Base-by-base conservation (phyloP, 2,797 vertebrate genomes). In the Alfaro cultratus region DNA sequence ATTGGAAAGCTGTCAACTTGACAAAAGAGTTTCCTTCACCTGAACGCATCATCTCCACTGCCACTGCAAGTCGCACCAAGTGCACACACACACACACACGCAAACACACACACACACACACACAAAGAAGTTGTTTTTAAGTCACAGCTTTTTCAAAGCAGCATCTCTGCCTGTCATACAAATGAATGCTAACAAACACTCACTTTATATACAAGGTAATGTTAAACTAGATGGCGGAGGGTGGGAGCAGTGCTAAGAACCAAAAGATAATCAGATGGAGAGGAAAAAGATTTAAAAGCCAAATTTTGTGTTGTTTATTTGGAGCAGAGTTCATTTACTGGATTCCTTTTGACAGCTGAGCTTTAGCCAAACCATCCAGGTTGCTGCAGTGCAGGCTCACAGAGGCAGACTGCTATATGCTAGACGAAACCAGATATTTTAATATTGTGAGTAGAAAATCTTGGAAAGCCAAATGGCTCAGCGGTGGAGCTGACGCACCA, bases 11-110 rank as follows among this genome's bases (percentile, higher is more conserved):
- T 71, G 68, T 71, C 68, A 71, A 16, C 41, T 45, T 71, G 68
- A 71, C 68, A 71, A 71, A 71, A 71, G 68, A 71, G 68, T 45
- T 71, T 71, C 41, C 41, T 71, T 46, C 43, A 71, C 68, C 68
- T 71, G 41, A 71, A 71, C n/a, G 41, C 41, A 71, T 71, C 68
- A 45, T 71, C 26, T 45, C 26, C 43, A 71, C 68, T 45, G 68
- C n/a, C 43, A 16, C 41, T 45, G 26, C 26, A 1, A 71, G 68
- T 45, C 0, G 26, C 26, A 71, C 68, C 68, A 71, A 45, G n/a
- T n/a, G 67, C 36, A 41, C 36, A 16, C 18, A 49, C 47, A 49
- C 47, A 18, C 46, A 6, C 46, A 5, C 46, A 46, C 12, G 3
- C 45, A 15, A n/a, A 34, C 34, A 45, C 43, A 45, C 18, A 23